Evolutionary conservation across 2,113 vertebrate species (phyloP).

Genomic region (Eurystomus gularis): DNA sequence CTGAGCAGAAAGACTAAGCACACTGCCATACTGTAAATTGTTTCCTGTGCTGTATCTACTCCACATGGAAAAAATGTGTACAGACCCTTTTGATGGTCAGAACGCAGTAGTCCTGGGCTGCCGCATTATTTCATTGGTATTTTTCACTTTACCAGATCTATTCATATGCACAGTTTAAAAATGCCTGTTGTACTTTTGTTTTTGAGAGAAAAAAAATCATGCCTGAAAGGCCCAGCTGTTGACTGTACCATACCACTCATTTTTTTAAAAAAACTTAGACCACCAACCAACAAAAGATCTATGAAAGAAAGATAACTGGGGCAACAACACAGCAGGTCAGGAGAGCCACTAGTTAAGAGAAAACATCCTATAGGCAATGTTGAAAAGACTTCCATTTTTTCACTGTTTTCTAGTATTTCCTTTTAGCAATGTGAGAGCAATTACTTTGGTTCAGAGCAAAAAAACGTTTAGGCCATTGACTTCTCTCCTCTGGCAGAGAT

Average conservation of each 20-base stretch:
- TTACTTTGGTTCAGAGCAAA: not conserved
- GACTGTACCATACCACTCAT: not conserved
- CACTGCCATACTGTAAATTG: not conserved
- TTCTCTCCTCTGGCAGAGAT: not conserved
- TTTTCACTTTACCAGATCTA: not conserved
- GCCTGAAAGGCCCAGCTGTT: not conserved
- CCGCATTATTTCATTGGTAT: not conserved
- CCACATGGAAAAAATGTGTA: not conserved
- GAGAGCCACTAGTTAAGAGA: not conserved
- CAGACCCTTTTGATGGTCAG: not conserved
- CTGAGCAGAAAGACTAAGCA: not conserved
- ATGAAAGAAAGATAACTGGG: not conserved
- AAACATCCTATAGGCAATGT: not conserved
- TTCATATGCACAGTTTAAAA: not conserved
- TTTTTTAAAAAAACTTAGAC: not conserved
- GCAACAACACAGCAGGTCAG: not conserved
- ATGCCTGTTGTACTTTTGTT: not conserved
- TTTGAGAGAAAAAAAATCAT: not conserved
- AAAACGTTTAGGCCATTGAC: not conserved
- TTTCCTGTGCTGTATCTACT: not conserved
- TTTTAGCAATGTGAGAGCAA: not conserved
- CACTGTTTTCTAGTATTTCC: not conserved
- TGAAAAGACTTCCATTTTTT: not conserved
- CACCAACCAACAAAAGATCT: not conserved
- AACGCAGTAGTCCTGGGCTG: not conserved